These are phyloP conservation scores for Nothocercus nigrocapillus DNA, from an alignment of 2,113 vertebrate species.

Conservation along the genomic window DNA sequence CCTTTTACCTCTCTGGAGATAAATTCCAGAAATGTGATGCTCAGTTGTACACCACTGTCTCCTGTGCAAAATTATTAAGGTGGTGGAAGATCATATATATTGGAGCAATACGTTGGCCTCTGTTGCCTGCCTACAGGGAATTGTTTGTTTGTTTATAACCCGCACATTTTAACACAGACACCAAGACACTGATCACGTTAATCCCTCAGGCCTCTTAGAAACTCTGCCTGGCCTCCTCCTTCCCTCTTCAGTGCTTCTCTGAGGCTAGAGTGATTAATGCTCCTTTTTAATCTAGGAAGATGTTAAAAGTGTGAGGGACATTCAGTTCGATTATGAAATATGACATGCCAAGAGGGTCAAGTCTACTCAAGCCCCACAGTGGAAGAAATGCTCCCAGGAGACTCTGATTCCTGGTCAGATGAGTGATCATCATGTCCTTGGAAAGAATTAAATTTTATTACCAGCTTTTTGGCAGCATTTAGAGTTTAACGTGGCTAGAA, in stretches of 20 bases:
- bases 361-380: neutral
- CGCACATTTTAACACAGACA: fast-evolving
- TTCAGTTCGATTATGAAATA: slow-evolving; percentile 67
- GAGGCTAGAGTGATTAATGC: slow-evolving; percentile 27
- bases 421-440: slow-evolving; percentile 56
- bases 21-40: fast-evolving
- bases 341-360: slow-evolving; percentile 63
- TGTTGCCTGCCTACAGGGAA: fast-evolving
- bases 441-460: slow-evolving; percentile 70
- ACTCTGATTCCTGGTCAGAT: slow-evolving; percentile 41
- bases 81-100: neutral
- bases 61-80: neutral
- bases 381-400: slow-evolving; percentile 50
- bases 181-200: neutral
- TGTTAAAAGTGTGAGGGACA: slow-evolving; percentile 55
- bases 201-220: neutral
- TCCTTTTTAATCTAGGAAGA: slow-evolving; percentile 47
- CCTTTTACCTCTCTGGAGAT: neutral
- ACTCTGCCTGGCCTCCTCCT: neutral
- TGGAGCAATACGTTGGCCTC: neutral
- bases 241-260: neutral
- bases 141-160: neutral
- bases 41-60: neutral
- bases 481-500: slow-evolving; percentile 49
- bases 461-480: slow-evolving; percentile 39